Base-by-base conservation (phyloP, 2,113 vertebrate genomes). In the Pungitius pungitius region DNA sequence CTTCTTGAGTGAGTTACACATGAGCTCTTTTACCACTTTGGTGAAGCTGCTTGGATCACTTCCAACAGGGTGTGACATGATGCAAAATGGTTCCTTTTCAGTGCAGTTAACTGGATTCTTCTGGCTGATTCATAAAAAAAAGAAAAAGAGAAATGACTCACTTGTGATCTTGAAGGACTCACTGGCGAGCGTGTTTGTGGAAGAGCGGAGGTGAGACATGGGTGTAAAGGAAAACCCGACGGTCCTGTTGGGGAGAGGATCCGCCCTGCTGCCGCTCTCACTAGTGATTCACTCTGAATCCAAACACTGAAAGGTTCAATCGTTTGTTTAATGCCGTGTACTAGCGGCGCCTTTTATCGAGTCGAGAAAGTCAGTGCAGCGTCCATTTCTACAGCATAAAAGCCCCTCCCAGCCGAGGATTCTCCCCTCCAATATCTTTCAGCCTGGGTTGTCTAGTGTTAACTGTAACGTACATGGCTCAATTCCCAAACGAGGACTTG, bases 161-260 rank as follows among this genome's bases (percentile, higher is more conserved):
- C 37, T 3, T 30, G 30, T 12, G 84, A 75, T 67, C 70, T 81
- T 39, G 10, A 83, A 73, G 78, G 83, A 77, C 57, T 73, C 30
- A 12, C 56, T 67, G 69, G 69, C 17, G 62, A 80, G 39, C 67
- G 6, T 35, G 60, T 71, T 69, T 49, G 68, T 69, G 47, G 72
- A 49, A 75, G 59, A 74, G 59, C 78, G 75, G 73, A 65, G 68
- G 81, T 60, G 70, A 81, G 65, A 71, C 62, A 7, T 66, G 65
- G 72, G 27, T 20, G 63, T 6, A 39, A 49, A 52, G 20, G 63
- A 71, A 83, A 91, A 88, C 83, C 86, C 83, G 87, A 81, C 47
- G 4, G 79, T 85, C 84, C 78, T 81, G 85, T 89, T 74, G 69
- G 59, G 85, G 47, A 17, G 75, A 77, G 86, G 79, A 63, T 62